These are phyloP conservation scores for Heteropelma amictum DNA, from an alignment of 2,888 invertebrate genomes.

Conservation along the genomic window DNA sequence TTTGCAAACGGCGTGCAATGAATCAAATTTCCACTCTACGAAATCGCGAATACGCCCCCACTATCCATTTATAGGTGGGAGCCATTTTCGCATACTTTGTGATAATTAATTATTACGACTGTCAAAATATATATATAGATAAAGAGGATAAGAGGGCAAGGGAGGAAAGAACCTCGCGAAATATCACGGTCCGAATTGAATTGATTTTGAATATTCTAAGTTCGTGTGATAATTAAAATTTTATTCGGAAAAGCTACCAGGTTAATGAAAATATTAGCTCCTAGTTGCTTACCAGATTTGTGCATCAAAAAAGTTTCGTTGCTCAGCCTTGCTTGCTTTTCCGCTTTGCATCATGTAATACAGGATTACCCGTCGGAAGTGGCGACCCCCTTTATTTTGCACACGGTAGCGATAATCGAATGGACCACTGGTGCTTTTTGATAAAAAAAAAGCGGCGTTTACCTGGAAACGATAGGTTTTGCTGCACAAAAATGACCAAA, in stretches of 20 bases:
- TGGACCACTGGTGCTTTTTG: no score
- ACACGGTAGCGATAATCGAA: no score
- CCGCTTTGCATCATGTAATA: no score
- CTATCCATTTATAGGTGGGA: constrained; percentile 42
- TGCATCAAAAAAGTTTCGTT: constrained; percentile 35
- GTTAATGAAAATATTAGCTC: constrained; percentile 47
- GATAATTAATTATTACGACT: constrained; percentile 42
- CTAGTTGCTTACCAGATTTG: constrained; percentile 29
- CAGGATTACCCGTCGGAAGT: constrained; percentile 7
- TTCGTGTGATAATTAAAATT: constrained; percentile 37
- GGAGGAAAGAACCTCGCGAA: not conserved
- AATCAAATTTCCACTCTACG: constrained; percentile 34
- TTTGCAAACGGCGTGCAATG: constrained; percentile 37
- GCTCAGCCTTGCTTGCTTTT: no score
- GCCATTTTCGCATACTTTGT: not conserved
- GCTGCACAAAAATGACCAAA: no score
- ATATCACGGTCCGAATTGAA: constrained; percentile 27
- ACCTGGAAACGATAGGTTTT: no score
- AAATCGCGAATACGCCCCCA: constrained; percentile 36
- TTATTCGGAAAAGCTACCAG: constrained; percentile 35
- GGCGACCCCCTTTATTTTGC: no score
- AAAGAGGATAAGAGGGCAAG: not conserved
- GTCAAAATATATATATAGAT: constrained; percentile 35
- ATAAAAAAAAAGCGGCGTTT: no score
- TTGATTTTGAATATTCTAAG: constrained; percentile 32